These are phyloP conservation scores for Ctenomys sociabilis DNA, from an alignment of 2,113 vertebrate genomes.

Conservation along the genomic window DNA sequence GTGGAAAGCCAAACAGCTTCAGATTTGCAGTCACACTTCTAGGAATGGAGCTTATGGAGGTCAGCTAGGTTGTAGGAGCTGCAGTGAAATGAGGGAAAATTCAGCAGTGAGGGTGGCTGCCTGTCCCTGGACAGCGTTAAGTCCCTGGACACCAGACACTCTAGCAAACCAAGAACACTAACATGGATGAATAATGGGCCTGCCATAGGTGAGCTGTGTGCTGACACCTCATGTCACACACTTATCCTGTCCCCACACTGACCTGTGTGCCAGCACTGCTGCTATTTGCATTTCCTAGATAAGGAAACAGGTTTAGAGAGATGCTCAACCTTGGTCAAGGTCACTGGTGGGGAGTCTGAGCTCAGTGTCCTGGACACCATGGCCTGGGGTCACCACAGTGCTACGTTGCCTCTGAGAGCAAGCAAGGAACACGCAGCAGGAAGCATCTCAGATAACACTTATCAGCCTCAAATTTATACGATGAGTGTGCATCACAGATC, in stretches of 20 bases:
- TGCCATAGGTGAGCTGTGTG: accelerated
- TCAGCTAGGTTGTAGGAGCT: neutral
- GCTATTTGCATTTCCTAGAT: neutral
- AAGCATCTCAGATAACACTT: neutral
- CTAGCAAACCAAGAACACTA: accelerated
- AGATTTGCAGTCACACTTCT: accelerated
- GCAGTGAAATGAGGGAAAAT: accelerated
- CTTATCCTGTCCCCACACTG: accelerated
- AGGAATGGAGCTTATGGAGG: neutral
- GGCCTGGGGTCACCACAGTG: neutral
- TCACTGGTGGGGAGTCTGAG: neutral
- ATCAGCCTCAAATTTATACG: neutral
- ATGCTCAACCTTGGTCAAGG: neutral
- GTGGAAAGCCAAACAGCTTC: neutral
- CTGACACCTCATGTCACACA: accelerated
- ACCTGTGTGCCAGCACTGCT: accelerated
- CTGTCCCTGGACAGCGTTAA: accelerated
- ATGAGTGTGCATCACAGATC: neutral
- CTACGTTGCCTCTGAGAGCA: neutral
- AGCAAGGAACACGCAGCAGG: accelerated
- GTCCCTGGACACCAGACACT: neutral
- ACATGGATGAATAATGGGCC: accelerated
- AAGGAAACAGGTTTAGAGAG: neutral
- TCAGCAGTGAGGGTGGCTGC: accelerated
- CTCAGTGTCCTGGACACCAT: accelerated